These are phyloP conservation scores for Chloebia gouldiae DNA, from an alignment of 2,113 vertebrate genomes.

Conservation along the genomic window DNA sequence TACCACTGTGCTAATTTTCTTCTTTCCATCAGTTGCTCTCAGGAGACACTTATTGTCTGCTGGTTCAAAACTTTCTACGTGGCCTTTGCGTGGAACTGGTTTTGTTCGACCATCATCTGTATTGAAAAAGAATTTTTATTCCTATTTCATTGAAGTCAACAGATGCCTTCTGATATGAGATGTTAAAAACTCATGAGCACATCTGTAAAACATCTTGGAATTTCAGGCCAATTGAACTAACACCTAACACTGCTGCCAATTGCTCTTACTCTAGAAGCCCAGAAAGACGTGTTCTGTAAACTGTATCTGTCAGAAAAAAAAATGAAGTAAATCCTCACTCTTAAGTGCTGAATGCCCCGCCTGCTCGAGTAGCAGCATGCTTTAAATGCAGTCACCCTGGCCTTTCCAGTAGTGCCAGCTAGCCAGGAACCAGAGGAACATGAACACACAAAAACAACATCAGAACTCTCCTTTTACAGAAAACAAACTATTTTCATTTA, in stretches of 20 bases:
- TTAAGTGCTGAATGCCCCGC: rapidly evolving
- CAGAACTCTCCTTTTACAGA: background rate
- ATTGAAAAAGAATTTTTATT: background rate
- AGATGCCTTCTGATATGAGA: background rate
- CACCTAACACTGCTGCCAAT: background rate
- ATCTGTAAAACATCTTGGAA: background rate
- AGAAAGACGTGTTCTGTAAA: background rate
- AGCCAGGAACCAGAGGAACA: background rate
- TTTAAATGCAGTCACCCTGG: background rate
- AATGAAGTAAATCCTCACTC: background rate
- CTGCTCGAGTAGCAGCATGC: background rate
- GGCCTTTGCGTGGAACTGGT: constrained; percentile 89
- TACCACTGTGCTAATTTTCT: constrained; percentile 98
- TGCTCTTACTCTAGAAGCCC: background rate
- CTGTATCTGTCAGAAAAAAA: background rate
- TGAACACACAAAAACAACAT: background rate
- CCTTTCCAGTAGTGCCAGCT: background rate
- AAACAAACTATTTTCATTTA: background rate
- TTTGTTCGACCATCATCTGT: constrained; percentile 96
- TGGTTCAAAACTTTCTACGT: constrained; percentile 85
- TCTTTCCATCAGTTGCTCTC: constrained; percentile 95
- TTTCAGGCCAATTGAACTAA: background rate
- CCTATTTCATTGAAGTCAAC: background rate
- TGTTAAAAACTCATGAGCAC: background rate
- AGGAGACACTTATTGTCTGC: constrained; percentile 96